phyloP scores from a whole-genome alignment of 2,888 invertebrate genomes.

The Megastigmus dorsalis region DNA sequence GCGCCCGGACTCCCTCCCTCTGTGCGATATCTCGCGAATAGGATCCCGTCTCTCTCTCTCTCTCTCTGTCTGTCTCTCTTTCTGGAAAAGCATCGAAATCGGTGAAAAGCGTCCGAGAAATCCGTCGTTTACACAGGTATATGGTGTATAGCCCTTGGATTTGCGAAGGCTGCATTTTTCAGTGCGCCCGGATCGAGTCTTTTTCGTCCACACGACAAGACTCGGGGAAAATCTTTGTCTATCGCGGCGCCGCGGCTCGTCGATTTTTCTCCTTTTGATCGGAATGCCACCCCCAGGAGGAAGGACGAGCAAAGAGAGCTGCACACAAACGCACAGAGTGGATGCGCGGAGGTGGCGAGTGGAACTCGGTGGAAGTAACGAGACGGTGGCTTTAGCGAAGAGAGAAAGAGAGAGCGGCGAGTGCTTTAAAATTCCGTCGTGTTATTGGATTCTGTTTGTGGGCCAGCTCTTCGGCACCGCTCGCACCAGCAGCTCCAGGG shows the following conservation, averaged over 20 bases:
- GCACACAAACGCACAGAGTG: neutral
- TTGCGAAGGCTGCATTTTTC: neutral
- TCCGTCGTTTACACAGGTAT: no score
- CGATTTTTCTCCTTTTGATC: constrained; percentile 14
- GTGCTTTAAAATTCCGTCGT: constrained; percentile 46
- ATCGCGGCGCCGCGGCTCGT: no score
- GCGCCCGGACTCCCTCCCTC: no score
- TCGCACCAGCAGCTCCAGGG: neutral
- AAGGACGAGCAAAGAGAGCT: neutral
- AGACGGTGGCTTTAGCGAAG: neutral
- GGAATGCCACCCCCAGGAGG: neutral
- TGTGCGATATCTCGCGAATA: no score
- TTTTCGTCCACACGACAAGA: neutral
- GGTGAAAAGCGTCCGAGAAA: no score
- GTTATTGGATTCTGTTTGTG: constrained; percentile 51
- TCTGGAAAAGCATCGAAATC: no score
- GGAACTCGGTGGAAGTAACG: neutral
- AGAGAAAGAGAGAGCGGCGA: neutral
- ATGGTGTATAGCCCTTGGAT: no score
- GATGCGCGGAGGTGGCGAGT: neutral
- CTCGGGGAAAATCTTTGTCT: neutral
- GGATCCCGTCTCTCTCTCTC: no score
- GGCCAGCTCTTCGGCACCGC: no score
- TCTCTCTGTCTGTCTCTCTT: no score
- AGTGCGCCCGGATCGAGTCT: no score